Evolutionary conservation across 2,113 vertebrate species (phyloP).

Genomic region (Electrona antarctica): DNA sequence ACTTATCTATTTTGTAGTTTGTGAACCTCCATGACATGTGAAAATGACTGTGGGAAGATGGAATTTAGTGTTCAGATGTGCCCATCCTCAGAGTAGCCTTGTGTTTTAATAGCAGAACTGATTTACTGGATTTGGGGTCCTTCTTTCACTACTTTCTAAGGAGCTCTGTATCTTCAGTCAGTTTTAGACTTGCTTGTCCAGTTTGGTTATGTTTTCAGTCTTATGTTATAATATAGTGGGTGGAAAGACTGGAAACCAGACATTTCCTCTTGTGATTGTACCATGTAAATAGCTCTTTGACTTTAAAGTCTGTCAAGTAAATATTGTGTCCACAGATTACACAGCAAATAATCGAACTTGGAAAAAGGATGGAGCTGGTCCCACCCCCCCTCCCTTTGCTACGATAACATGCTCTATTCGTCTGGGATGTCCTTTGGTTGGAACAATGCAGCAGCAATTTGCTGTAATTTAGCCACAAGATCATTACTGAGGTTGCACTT

Average conservation of each 20-base stretch:
- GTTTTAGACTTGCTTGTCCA: slow-evolving; percentile 21
- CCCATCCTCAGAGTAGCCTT: not conserved
- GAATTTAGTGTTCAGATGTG: not conserved
- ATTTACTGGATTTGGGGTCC: not conserved
- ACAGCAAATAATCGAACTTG: slow-evolving; percentile 29
- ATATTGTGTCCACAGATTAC: slow-evolving; percentile 33
- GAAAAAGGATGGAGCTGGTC: not conserved
- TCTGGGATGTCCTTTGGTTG: no score
- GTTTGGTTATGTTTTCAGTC: slow-evolving; percentile 9
- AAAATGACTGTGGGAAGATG: slow-evolving; percentile 21
- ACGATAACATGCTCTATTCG: no score
- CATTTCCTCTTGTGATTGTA: slow-evolving; percentile 4
- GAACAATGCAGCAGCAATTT: no score
- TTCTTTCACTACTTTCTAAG: not conserved
- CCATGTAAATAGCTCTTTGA: slow-evolving; percentile 16
- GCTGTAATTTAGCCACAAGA: no score
- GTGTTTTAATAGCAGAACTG: not conserved
- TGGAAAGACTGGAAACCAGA: slow-evolving; percentile 10
- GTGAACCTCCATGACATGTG: slow-evolving; percentile 30
- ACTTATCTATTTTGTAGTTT: slow-evolving; percentile 51
- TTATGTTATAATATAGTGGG: slow-evolving; percentile 20
- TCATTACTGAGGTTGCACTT: no score
- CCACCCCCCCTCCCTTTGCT: no score
- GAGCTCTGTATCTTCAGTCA: not conserved
- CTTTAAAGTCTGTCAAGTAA: slow-evolving; percentile 59